Evolutionary conservation across 2,113 vertebrate genomes (phyloP), one percentile per base, ranked within the genome.

Genomic region (Odontesthes bonariensis): DNA sequence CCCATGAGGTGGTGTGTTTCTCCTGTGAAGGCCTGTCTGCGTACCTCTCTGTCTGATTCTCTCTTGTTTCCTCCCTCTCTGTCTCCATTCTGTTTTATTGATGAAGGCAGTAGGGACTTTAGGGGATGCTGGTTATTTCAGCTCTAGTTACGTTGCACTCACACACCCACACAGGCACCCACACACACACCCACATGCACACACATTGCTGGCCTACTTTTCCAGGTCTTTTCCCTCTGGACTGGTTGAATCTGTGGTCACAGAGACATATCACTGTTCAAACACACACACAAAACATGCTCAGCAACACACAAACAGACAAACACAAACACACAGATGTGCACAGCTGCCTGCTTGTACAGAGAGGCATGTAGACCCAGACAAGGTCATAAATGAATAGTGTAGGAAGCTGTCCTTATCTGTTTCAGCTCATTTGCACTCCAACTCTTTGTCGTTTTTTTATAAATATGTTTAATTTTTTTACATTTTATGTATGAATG

Each of bases 81-180:
- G 63, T 83, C 88, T 87, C 16, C 20, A 51, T 56, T 77, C 58
- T 93, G 88, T 86, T 93, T 92, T 91, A 93, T 92, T 92, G 92
- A 92, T 93, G 92, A 91, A 90, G 85, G 77, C 86, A 71, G 82
- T 19, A 13, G 67, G 78, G 85, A 91, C 88, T 87, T 86, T 75
- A 83, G 88, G 86, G 90, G 63, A 89, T 83, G 76, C 58, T 73
- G 33, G 68, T 93, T 93, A 92, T 84, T 93, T 91, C 88, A 91
- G 92, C 91, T 91, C 91, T 86, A 92, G 73, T 92, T 93, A 69
- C 75, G 69, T 76, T 80, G 49, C 79, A 8, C 38, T 0, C 72
- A 75, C 46, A 70, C 58, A 59, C n/a, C n/a, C n/a, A n/a, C n/a
- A n/a, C n/a, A n/a, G n/a, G n/a, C n/a, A n/a, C n/a, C n/a, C 69